Conservation (phyloP, 2,888 invertebrate species). For the Drosophila subsilvestris region DNA sequence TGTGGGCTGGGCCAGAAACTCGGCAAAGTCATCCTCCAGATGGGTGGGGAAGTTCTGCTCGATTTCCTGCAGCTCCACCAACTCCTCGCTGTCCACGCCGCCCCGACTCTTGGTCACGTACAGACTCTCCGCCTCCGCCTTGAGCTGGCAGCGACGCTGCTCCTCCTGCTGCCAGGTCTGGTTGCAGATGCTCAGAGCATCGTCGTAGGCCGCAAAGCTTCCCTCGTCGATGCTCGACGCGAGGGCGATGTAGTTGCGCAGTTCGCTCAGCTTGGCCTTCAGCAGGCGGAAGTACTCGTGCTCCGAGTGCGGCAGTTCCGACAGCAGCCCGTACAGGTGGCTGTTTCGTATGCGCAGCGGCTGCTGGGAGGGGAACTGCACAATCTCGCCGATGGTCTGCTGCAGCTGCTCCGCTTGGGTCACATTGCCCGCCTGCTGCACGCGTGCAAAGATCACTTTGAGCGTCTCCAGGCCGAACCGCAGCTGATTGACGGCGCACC, state of each 20-base stretch:
- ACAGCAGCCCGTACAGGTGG: conserved; percentile 74
- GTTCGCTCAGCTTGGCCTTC: conserved; percentile 89
- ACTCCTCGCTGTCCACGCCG: conserved; percentile 88
- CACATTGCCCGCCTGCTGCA: conserved; percentile 54
- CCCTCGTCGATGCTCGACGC: conserved; percentile 85
- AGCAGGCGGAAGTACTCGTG: conserved; percentile 84
- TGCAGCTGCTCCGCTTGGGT: conserved; percentile 67
- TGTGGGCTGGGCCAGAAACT: conserved; percentile 85
- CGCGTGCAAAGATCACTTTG: conserved; percentile 85
- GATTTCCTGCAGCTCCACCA: conserved; percentile 87
- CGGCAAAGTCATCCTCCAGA: conserved; percentile 88
- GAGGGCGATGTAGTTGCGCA: conserved; percentile 87
- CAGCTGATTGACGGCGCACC: conserved; percentile 88
- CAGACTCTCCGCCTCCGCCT: conserved; percentile 90
- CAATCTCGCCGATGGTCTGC: conserved; percentile 73
- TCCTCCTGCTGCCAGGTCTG: conserved; percentile 91
- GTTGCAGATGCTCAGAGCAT: conserved; percentile 87
- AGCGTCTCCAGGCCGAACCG: conserved; percentile 87
- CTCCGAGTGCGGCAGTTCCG: conserved; percentile 76
- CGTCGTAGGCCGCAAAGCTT: conserved; percentile 85
- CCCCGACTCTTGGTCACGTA: conserved; percentile 90
- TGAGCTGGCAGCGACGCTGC: conserved; percentile 87
- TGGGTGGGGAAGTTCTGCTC: conserved; percentile 89
- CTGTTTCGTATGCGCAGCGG: conserved; percentile 71
- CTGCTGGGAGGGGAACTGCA: conserved; percentile 78